Percentiles rank a stretch among this genome's conserved stretches.
Conservation (phyloP, 2,797 vertebrate genomes). For the Zalophus californianus region DNA sequence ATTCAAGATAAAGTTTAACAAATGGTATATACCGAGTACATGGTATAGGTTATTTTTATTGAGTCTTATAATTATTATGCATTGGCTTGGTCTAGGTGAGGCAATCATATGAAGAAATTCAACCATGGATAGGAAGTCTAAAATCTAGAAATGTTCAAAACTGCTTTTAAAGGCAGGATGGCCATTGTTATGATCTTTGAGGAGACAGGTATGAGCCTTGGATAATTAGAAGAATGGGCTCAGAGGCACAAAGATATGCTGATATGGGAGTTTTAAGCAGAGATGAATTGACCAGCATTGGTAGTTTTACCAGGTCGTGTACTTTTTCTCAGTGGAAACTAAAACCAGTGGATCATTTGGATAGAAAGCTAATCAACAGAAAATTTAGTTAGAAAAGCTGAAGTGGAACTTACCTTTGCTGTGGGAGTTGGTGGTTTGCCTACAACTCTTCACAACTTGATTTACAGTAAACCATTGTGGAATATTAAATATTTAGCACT, state of each 20-base stretch:
- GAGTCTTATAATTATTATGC: neutral
- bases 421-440: constrained; percentile 41
- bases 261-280: neutral
- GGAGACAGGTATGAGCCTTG: neutral
- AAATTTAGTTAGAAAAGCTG: constrained; percentile 26
- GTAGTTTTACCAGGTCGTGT: neutral
- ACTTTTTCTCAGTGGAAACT: constrained; percentile 38
- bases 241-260: neutral
- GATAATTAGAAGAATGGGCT: constrained; percentile 21
- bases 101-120: neutral
- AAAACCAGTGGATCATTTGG: constrained; percentile 21
- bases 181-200: neutral
- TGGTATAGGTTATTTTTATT: constrained; percentile 1
- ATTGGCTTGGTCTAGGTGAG: neutral
- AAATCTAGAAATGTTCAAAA: neutral
- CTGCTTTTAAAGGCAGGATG: constrained; percentile 12
- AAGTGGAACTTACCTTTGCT: constrained; percentile 55
- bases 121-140: neutral
- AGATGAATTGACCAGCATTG: neutral
- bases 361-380: neutral
- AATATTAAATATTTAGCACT: constrained; percentile 79
- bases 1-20: neutral
- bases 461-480: constrained; percentile 49
- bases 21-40: neutral
- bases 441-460: constrained; percentile 30